Evolutionary conservation across 2,797 vertebrate species (phyloP), one percentile per base, ranked within the genome.

Genomic region (Cossypha polioptera): DNA sequence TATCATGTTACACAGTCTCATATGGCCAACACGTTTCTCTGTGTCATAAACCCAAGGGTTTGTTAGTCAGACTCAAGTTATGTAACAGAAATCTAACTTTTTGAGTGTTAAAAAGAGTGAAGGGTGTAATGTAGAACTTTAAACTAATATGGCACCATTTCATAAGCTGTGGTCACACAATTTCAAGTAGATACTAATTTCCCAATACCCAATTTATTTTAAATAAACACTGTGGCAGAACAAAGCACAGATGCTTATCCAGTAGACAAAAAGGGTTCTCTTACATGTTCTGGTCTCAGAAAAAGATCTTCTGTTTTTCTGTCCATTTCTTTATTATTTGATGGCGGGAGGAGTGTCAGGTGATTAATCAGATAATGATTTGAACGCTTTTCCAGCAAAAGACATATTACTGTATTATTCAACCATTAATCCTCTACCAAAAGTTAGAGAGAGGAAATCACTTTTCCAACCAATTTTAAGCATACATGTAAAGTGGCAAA

Each of bases 331-430:
- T 90, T 88, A 47, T 4, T 35, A 18, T 45, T 73, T 58, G 42
- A 45, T 2, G 4, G 10, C 2, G 2, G 3, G 5, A 7, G 5
- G 9, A 21, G 4, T 4, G 4, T n/a, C 63, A 78, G 3, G 5
- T 31, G 74, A 65, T 42, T 31, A 57, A n/a, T 20, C 15, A 61
- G 16, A 16, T 7, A 22, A 20, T 0, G 0, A 76, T 48, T 51
- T 14, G 62, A 74, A 74, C 15, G 5, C 10, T 55, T 55, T 29
- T 66, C 35, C 33, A 86, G n/a, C 4, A 74, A 51, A 73, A 82
- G 8, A 18, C 3, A 1, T 18, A 28, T 35, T n/a, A 69, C 11
- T 16, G 5, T 16, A 35, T 29, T 43, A 33, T 24, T 61, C 12
- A 3, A 3, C 7, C 14, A 33, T 5, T 31, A 40, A 51, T 10